Evolutionary conservation across 2,113 vertebrate species (phyloP), one percentile per base, ranked within the genome.

Genomic region (Pseudorasbora parva): DNA sequence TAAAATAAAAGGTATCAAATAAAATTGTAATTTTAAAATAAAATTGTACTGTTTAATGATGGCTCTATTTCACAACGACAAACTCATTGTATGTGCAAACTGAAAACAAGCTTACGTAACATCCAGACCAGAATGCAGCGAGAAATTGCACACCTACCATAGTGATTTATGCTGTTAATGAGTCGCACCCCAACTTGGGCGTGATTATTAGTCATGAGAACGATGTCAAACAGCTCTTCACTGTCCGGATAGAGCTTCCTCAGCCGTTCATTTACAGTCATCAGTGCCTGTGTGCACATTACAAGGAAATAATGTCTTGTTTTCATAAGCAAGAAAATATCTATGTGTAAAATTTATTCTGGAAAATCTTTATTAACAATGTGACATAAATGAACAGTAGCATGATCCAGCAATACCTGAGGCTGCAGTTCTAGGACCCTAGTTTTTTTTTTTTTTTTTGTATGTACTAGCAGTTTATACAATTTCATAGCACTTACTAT

Each of bases 141-240:
- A 51, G 51, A 60, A 66, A 51, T 41, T 54, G n/a, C 6, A 59
- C 37, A 92, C 92, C 87, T 94, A 99, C 98, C 96, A 0, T 99
- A 97, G 91, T 98, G 95, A 94, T 99, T 99, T 88, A 99, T 98
- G 93, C 96, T 98, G 94, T 99, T 99, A 91, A 99, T 99, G 89
- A 99, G 96, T 64, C 97, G 94, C 79, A 99, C 97, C 85, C 97
- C 97, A 33, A 98, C 97, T 88, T 99, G 97, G 87, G 97, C 98
- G 72, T 97, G 97, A 92, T 98, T 98, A 91, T 98, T 98, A 78
- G 98, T 98, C 97, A 99, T 98, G 84, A 99, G 92, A 59, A 99
- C 97, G 68, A 99, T 96, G 92, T 99, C 97, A 92, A 99, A 98
- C 85, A 98, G 92, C 83, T 99, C 96, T 87, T 99, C 97, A 3